Percentiles rank a stretch among this genome's conserved stretches.
Conservation (phyloP, 2,797 vertebrate species). For the Mormyrus proboscirostris region DNA sequence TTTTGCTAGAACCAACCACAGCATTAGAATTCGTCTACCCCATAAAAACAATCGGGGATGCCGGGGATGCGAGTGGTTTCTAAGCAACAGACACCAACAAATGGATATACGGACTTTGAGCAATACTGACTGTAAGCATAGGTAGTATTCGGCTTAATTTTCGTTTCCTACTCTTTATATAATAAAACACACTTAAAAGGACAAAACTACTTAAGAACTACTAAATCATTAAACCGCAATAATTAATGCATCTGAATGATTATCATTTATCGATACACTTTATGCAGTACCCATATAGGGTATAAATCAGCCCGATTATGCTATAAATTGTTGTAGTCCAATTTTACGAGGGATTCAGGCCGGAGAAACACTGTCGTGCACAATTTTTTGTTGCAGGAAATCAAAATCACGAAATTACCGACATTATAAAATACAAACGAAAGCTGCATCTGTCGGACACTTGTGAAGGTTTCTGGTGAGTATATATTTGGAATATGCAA, state of each 20-base stretch:
- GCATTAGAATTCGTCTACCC: neutral
- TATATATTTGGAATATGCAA: neutral
- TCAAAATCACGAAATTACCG: neutral
- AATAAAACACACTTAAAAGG: neutral
- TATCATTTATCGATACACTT: neutral
- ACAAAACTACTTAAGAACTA: neutral
- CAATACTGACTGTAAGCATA: neutral
- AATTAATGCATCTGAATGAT: neutral
- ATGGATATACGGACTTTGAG: neutral
- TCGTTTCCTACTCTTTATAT: neutral
- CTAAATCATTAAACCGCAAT: neutral
- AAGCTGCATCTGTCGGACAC: neutral
- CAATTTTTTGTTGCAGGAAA: neutral
- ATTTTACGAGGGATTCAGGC: neutral
- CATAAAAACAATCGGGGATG: neutral
- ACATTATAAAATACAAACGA: neutral
- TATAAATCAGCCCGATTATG: neutral
- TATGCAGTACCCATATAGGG: neutral
- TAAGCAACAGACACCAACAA: constrained; percentile 52
- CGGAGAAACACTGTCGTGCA: neutral
- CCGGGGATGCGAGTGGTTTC: constrained; percentile 37
- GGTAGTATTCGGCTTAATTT: neutral
- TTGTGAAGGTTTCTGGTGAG: neutral
- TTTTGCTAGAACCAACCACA: constrained; percentile 42
- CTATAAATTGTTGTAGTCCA: neutral